Evolutionary conservation across 2,797 vertebrate genomes (phyloP), one percentile per base, ranked within the genome.

Genomic region (Leucoraja ocellata): DNA sequence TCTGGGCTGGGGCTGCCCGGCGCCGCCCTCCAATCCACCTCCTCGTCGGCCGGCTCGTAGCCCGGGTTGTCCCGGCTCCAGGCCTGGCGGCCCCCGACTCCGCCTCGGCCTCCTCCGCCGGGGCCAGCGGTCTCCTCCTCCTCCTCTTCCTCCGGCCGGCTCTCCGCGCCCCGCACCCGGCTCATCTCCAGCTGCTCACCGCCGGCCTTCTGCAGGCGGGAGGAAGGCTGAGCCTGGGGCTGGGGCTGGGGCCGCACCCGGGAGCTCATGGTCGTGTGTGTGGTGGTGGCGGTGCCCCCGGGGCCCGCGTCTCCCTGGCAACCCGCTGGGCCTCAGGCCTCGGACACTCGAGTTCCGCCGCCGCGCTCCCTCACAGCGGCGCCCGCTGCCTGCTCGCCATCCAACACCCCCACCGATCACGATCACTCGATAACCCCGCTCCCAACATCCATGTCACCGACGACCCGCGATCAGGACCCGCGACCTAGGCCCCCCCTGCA

Each of bases 51-150:
- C 0, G 98, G 97, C 94, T 99, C 98, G 86, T 99, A 99, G 1
- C 98, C 98, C 0, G 98, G 98, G 95, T 99, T 99, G 36, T 98
- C 98, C 39, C 98, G 97, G 94, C 98, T 99, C 98, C 98, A 99
- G 0, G 98, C 98, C 94, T 99, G 98, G 93, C 98, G 96, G 28
- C 94, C 95, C 93, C 18, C 16, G 21, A 21, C 94, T 95, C 91
- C 16, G 21, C 71, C 94, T 95, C 91, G 95, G 94, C 88, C 93
- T 71, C 77, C 91, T 68, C 79, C 93, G 0, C 46, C 46, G 4
- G 46, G 46, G 46, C 46, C 46, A 46, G 46, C 46, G 98, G 93
- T 16, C 94, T 95, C 91, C 94, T 94, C 88, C 93, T 71, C 77
- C 84, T 68, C 93, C 11, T 1, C 78, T 4, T 32, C 2, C 21